phyloP scores from a whole-genome alignment of 2,113 vertebrate genomes.

The Hippotragus niger region DNA sequence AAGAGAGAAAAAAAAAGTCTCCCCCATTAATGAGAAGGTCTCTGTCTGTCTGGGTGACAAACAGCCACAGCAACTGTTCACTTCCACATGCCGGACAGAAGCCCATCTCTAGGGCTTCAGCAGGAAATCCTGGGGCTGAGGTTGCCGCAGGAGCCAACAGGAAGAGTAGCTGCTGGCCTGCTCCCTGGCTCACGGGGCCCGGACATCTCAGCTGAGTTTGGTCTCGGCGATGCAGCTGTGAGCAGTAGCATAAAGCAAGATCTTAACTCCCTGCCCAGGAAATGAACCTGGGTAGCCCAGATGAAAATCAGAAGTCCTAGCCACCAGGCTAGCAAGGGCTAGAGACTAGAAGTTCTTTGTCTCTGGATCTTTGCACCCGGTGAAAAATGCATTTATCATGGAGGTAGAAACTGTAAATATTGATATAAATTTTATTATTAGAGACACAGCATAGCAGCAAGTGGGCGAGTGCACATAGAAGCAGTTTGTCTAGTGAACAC shows the following conservation, averaged over 20 bases:
- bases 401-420: background rate
- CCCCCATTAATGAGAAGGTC: background rate
- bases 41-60: background rate
- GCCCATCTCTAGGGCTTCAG: background rate
- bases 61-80: background rate
- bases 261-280: background rate
- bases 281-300: background rate
- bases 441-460: background rate
- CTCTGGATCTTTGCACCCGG: background rate
- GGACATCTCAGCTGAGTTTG: background rate
- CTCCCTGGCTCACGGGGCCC: background rate
- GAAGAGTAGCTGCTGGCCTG: background rate
- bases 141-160: too few species aligned
- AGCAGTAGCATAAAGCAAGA: background rate
- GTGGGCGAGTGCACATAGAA: background rate
- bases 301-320: background rate
- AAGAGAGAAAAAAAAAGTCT: background rate
- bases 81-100: rapidly evolving
- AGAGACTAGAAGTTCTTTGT: background rate
- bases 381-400: background rate
- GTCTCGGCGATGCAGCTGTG: background rate
- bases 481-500: background rate
- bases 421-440: background rate
- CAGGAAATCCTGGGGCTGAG: too few species aligned
- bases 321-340: background rate